Conservation (phyloP, 2,888 invertebrate species). For the Drepana falcataria region DNA sequence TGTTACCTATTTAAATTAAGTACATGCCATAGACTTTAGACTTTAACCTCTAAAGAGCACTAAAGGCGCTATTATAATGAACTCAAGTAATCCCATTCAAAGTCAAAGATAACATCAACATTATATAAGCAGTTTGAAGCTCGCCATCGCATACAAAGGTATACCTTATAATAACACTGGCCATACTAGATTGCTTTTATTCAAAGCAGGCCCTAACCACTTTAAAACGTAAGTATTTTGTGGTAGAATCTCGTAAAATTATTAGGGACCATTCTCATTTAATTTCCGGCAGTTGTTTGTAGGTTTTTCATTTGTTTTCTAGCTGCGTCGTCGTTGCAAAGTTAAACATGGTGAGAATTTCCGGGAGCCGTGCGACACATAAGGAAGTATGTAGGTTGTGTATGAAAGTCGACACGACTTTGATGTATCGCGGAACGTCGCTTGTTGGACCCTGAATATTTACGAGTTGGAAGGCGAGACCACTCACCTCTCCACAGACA, state of each 20-base stretch:
- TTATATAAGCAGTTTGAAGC: slow-evolving; percentile 10
- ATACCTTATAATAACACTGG: neutral
- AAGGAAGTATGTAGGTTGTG: slow-evolving; percentile 35
- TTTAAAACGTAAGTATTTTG: slow-evolving; percentile 9
- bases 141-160: slow-evolving; percentile 4
- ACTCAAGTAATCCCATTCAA: slow-evolving; percentile 11
- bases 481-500: slow-evolving; percentile 33
- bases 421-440: slow-evolving; percentile 58
- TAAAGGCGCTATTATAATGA: neutral
- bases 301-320: slow-evolving; percentile 32
- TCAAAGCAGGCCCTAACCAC: slow-evolving; percentile 2
- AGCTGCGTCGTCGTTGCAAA: slow-evolving; percentile 12
- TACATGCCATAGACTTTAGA: too few relatives aligned
- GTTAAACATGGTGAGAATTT: slow-evolving; percentile 32
- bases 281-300: slow-evolving; percentile 44
- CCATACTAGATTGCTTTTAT: slow-evolving; percentile 3
- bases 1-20: too few relatives aligned
- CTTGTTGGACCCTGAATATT: slow-evolving; percentile 64
- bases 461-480: slow-evolving; percentile 46
- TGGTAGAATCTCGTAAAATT: slow-evolving; percentile 5
- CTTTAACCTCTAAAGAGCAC: too few relatives aligned
- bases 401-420: slow-evolving; percentile 54
- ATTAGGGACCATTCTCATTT: slow-evolving; percentile 28
- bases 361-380: slow-evolving; percentile 29
- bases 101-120: slow-evolving; percentile 23